Base-by-base conservation (phyloP, 2,797 vertebrate species). In the Galagoides demidoff region DNA sequence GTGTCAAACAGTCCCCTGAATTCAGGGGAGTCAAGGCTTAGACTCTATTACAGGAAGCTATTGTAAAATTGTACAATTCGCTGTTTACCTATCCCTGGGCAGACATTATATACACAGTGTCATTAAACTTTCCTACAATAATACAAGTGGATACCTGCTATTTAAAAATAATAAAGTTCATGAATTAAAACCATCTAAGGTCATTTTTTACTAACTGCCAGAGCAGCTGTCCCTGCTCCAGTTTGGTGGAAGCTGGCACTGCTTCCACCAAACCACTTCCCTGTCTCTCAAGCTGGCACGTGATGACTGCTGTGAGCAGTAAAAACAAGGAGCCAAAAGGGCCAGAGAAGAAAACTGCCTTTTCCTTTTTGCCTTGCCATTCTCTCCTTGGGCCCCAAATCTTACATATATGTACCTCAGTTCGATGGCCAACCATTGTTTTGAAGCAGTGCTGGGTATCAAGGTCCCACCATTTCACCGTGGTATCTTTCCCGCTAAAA, bases 381-480 rank as follows among this genome's bases (percentile, higher is more conserved):
- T n/a, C 43, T 79, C 87, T 45, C 71, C 61, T 55, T 29, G 55
- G 27, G 61, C 74, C 49, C 43, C 25, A 2, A 49, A 63, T 61
- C 27, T 45, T 1, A 7, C 17, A 64, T 1, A 5, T 19, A 61
- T 1, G 97, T 98, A 99, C 99, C 99, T 99, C 99, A 31, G 99
- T 99, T 94, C 99, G 99, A 96, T 99, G 99, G 95, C 99, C 99
- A 97, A 99, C 99, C 98, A 99, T 98, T 37, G 99, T 99, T 98
- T 99, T 99, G 98, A 99, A 99, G 98, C 99, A 99, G 97, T 99
- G 99, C 96, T 99, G 99, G 0, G 99, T 99, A 96, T 99, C 99
- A 97, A 99, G 98, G 95, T 99, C 99, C 99, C 99, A 99, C 99
- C 99, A 99, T 97, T 99, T 99, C 96, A 99, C 99, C 98, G 99